Base-by-base conservation (phyloP, 2,888 invertebrate genomes). In the Idaea straminata region DNA sequence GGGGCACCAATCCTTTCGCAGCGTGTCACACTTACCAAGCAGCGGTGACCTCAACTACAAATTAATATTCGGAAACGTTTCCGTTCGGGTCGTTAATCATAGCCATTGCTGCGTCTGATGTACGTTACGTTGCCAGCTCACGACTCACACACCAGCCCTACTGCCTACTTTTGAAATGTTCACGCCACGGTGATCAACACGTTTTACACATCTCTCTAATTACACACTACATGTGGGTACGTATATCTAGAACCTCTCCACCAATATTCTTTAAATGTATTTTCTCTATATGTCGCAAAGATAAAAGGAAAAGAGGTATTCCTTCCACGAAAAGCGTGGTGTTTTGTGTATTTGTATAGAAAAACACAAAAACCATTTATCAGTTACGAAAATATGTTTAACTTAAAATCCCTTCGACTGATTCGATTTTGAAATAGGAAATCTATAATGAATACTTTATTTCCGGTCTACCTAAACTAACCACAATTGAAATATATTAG, bases 61-160 rank as follows among this genome's bases (percentile, higher is more conserved):
- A 92, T 92, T 92, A 92, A 92, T 92, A 92, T 92, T 91, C 91
- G 87, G 87, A 88, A 90, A 89, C 88, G 89, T 88, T 92, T 88
- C 90, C 87, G 86, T 87, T 84, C 72, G 80, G 80, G 87, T 92
- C 92, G 91, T 92, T 91, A 91, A 91, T 92, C 92, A 92, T 90
- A 84, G 81, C 84, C 78, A 77, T 83, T 83, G 81, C 87, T 86
- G 86, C 70, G 79, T 75, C 76, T 84, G 89, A 87, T 88, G 83
- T 76, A 73, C 10, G 47, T 47, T 47, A 47, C 47, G 47, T 47
- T 47, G 72, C 69, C 73, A 74, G 73, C 65, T 64, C 66, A 64
- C 62, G 59, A 7, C 6, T 47, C 47, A 10, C 47, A 13, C 63
- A 63, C 62, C 59, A 57, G 16, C 61, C 15, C 13, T 47, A 62